Conservation (phyloP, 2,113 vertebrate species). For the Arvicanthis niloticus region DNA sequence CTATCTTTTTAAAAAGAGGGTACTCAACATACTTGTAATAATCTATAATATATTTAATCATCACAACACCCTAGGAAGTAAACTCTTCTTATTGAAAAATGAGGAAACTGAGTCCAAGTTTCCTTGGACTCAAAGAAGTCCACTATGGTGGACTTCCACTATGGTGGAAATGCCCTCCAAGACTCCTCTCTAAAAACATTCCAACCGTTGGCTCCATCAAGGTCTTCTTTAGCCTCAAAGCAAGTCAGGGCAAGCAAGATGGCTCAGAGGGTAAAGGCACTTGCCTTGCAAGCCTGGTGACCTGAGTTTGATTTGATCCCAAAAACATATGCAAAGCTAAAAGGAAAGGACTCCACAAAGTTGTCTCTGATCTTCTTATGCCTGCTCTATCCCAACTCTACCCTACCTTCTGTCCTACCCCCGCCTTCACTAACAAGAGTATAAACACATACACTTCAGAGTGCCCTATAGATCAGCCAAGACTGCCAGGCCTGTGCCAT, state of each 20-base stretch:
- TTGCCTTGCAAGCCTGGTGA: background rate
- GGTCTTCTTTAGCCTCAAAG: background rate
- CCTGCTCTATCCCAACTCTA: background rate
- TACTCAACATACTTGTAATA: background rate
- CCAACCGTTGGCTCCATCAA: background rate
- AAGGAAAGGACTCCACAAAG: background rate
- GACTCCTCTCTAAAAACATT: background rate
- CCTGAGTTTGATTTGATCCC: background rate
- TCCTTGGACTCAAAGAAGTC: no score
- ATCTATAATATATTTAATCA: background rate
- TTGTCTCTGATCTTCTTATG: background rate
- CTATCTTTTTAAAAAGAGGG: background rate
- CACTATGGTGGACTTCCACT: no score
- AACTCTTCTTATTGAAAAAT: background rate
- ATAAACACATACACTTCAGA: background rate
- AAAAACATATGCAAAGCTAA: background rate
- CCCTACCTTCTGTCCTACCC: background rate
- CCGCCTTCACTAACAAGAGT: background rate
- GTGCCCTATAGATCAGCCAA: accelerated
- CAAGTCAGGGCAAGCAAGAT: background rate
- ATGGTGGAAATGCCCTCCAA: background rate
- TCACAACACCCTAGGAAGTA: background rate
- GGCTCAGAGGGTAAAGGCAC: background rate
- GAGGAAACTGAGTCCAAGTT: background rate
- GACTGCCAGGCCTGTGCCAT: background rate